Conservation (phyloP, 2,797 vertebrate species). For the Euthynnus affinis region DNA sequence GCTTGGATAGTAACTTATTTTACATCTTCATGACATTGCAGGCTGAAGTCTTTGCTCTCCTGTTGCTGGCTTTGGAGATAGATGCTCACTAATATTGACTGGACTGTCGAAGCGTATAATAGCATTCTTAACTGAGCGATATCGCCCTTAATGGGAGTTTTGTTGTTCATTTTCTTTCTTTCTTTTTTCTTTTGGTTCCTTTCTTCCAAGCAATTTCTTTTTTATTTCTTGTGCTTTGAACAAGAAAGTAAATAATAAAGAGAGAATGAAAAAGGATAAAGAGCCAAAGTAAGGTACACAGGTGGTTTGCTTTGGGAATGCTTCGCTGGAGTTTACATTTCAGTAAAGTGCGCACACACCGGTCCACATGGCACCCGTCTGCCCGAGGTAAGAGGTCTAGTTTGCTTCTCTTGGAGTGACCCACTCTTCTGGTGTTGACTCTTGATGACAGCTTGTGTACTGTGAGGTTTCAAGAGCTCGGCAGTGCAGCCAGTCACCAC, state of each 20-base stretch:
- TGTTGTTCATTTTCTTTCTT: slow-evolving; percentile 30
- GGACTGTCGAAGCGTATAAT: slow-evolving; percentile 57
- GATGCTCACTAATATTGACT: slow-evolving; percentile 55
- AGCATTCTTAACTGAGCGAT: slow-evolving; percentile 43
- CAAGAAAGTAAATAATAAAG: slow-evolving; percentile 19
- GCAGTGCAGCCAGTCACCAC: slow-evolving; percentile 28
- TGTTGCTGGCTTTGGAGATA: slow-evolving; percentile 41
- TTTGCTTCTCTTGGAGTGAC: slow-evolving; percentile 27
- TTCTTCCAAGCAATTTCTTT: slow-evolving; percentile 30
- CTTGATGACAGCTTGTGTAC: slow-evolving; percentile 21
- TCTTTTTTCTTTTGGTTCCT: slow-evolving; percentile 6
- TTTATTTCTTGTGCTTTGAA: slow-evolving; percentile 34
- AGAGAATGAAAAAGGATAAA: slow-evolving; percentile 15
- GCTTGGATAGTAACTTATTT: slow-evolving; percentile 42
- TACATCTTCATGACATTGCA: slow-evolving; percentile 49
- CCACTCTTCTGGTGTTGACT: slow-evolving; percentile 41
- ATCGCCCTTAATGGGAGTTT: slow-evolving; percentile 39
- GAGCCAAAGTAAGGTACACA: background rate
- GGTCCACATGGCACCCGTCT: slow-evolving; percentile 21
- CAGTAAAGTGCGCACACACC: slow-evolving; percentile 10
- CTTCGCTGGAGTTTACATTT: slow-evolving; percentile 13
- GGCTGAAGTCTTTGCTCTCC: slow-evolving; percentile 32
- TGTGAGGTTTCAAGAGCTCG: background rate
- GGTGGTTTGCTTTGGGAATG: slow-evolving; percentile 7
- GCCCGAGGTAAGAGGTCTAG: slow-evolving; percentile 15